phyloP scores from a whole-genome alignment of 2,113 vertebrate species.

The Chamaetylas fuelleborni region DNA sequence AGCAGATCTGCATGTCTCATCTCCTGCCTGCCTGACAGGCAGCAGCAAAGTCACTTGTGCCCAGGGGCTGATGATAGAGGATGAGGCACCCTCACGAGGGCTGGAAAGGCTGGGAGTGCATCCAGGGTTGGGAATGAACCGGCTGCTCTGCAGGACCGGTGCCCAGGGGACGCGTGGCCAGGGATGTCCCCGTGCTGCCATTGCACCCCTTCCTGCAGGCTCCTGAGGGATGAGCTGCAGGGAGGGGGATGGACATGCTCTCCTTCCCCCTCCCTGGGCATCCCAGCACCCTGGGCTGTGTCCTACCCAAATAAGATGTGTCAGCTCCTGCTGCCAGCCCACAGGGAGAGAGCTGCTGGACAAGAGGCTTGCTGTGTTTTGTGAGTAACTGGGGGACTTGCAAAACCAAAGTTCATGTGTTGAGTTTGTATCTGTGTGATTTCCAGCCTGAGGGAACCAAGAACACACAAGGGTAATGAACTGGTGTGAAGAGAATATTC shows the following conservation, averaged over 20 bases:
- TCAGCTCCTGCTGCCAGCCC: not conserved
- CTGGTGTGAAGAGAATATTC: not conserved
- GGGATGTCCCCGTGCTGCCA: not conserved
- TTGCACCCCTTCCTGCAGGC: rapidly evolving
- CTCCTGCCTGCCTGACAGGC: not conserved
- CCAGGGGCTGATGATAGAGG: not conserved
- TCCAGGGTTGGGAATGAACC: rapidly evolving
- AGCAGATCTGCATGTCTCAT: rapidly evolving
- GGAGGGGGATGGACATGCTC: not conserved
- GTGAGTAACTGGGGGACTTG: not conserved
- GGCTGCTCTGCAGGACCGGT: rapidly evolving
- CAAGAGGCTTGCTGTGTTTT: not conserved
- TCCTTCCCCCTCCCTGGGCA: not conserved
- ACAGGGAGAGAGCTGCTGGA: not conserved
- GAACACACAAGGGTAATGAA: no score
- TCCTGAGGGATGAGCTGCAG: not conserved
- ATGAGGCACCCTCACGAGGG: rapidly evolving
- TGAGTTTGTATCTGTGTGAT: not conserved
- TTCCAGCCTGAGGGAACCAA: not conserved
- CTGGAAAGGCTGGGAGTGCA: not conserved
- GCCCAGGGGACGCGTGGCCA: rapidly evolving
- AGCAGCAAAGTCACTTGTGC: not conserved
- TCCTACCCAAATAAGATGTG: not conserved
- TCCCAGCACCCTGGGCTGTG: no score
- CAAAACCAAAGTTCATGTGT: not conserved